Base-by-base conservation (phyloP, 1,140 invertebrate species). In the Nilaparvata lugens region DNA sequence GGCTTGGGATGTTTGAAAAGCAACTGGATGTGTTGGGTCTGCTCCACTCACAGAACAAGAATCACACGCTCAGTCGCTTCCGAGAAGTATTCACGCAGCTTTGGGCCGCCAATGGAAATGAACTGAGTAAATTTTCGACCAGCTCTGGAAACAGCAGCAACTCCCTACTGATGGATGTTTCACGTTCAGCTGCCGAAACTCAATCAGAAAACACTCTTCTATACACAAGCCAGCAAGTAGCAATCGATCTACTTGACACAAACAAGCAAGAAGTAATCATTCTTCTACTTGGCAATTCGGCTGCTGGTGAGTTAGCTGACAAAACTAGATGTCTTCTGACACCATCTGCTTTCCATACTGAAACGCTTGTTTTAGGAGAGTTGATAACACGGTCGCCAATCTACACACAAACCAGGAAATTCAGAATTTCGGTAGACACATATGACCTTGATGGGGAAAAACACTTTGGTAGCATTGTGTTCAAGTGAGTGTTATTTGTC, bases 381-480 rank as follows among this genome's bases (percentile, higher is more conserved):
- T 87, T 92, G 81, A 91, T 88, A 68, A 84, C 89, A 64, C 78
- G 90, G 24, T 87, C 88, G 65, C 81, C 80, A 61, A 93, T 98
- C 69, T 98, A 90, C 69, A 88, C 91, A 0, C 78, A 81, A 52
- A 78, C 84, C 0, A 78, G 82, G 35, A 82, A 80, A 62, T 75
- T 97, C 1, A 78, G 89, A 28, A 81, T 99, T 4, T 87, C 88
- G 56, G 85, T 97, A 52, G 96, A 93, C 13, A 99, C 97, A 2
- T 99, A 98, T 74, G 99, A 99, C 76, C 97, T 99, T 0, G 99
- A 99, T 78, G 97, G 97, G 31, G 97, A 96, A 19, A 98, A 97
- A 75, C 94, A 97, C 77, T 98, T 98, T 70, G 83, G 94, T 63
- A 97, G 93, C 74, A 86, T 99, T 52, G 95, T 92, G 11, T 97